Evolutionary conservation across 2,113 vertebrate genomes (phyloP).

Genomic region (Cololabis saira): DNA sequence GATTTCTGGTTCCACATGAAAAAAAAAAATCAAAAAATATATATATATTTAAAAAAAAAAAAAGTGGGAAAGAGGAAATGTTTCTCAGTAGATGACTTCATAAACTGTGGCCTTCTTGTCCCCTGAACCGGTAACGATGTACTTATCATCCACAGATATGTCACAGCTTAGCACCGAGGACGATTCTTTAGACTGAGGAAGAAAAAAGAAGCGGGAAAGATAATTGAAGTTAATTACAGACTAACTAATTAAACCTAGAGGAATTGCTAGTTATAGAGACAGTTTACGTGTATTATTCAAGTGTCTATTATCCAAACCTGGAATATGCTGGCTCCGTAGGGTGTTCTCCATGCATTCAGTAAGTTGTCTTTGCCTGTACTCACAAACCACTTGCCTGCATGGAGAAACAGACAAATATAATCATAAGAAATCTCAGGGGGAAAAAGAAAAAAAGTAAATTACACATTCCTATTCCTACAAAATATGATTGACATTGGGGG

Average conservation of each 20-base stretch:
- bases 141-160: constrained; percentile 97
- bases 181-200: constrained; percentile 93
- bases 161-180: constrained; percentile 97
- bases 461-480: background rate
- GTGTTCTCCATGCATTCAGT: constrained; percentile 96
- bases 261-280: background rate
- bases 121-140: constrained; percentile 96
- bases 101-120: constrained; percentile 99
- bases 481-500: background rate
- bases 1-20: constrained; percentile 23
- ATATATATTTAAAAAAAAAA: constrained; percentile 1
- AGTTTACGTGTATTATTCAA: too few species aligned
- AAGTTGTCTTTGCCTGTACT: constrained; percentile 98
- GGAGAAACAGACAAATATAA: constrained; percentile 29
- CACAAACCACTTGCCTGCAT: constrained; percentile 96
- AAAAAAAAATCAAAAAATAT: constrained; percentile 63
- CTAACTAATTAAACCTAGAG: too few species aligned
- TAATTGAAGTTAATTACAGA: background rate
- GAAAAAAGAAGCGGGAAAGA: fast-evolving
- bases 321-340: constrained; percentile 98
- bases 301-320: constrained; percentile 82
- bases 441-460: background rate
- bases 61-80: constrained; percentile 2
- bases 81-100: constrained; percentile 93
- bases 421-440: background rate